Evolutionary conservation across 1,140 invertebrate genomes (phyloP).

Genomic region (Papilio polyxenes): DNA sequence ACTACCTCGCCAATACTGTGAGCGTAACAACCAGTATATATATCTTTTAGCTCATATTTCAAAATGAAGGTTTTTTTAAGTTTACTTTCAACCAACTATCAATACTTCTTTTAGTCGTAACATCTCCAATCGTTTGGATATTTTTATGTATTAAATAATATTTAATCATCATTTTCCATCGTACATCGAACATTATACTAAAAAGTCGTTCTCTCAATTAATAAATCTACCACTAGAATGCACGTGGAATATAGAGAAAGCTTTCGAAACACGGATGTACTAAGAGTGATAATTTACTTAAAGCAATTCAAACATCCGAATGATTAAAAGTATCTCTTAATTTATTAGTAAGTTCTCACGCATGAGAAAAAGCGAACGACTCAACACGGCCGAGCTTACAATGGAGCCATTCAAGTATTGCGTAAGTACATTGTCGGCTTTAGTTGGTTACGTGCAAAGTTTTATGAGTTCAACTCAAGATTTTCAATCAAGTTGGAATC

Average conservation of each 20-base stretch:
- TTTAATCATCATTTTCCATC: too few species aligned
- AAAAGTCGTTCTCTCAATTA: background rate
- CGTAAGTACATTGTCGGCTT: slow-evolving; percentile 26
- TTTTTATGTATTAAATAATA: too few species aligned
- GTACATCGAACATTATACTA: background rate
- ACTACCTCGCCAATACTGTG: too few species aligned
- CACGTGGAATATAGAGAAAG: background rate
- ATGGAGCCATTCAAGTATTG: slow-evolving; percentile 22
- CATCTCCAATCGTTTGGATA: too few species aligned
- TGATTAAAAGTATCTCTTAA: slow-evolving; percentile 21
- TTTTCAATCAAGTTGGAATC: slow-evolving; percentile 12
- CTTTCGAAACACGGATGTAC: background rate
- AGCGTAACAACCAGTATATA: too few species aligned
- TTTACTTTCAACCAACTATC: too few species aligned
- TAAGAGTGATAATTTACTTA: slow-evolving; percentile 3
- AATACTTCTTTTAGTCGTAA: too few species aligned
- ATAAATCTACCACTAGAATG: background rate
- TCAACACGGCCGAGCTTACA: background rate
- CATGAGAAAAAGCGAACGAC: slow-evolving; percentile 16
- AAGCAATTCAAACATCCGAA: slow-evolving; percentile 17
- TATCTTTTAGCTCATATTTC: too few species aligned
- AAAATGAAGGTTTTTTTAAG: too few species aligned
- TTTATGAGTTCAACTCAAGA: slow-evolving; percentile 28
- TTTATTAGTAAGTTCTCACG: slow-evolving; percentile 26
- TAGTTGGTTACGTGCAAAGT: slow-evolving; percentile 18